Evolutionary conservation across 30 jellyfish, hydroid and myxozoan genomes (phyloP), one percentile per base, ranked within the genome.

Genomic region (Chironex yamaguchii): DNA sequence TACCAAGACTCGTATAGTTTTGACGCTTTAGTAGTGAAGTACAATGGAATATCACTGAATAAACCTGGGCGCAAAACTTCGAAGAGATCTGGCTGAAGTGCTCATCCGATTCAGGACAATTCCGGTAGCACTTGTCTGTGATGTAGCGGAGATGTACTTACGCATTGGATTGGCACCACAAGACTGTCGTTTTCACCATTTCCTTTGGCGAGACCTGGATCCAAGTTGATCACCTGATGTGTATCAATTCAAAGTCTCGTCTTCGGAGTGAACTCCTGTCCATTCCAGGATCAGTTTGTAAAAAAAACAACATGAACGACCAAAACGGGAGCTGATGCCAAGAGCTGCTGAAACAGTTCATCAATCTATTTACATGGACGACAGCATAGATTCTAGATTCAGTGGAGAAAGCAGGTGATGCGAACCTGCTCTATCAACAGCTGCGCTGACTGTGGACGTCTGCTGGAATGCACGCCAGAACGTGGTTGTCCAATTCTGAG

Each of bases 401-500:
- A 30, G 73, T 62, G 25, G 12, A 29, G 34, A 84, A 42, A 34
- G 91, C 4, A 29, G 79, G 73, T 50, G 35, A 30, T 48, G 87
- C 76, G 1, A 77, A 76, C 76, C 50, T 29, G 31, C 58, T 42
- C 35, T 71, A 84, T 53, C 34, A 71, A 0, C 95, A 88, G 85
- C 82, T 77, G 62, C 17, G 13, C 58, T 6, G 17, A 42, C 58
- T 42, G 58, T 76, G 89, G 95, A 66, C 54, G 13, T 33, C 23
- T 27, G 93, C 82, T 21, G 93, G 95, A 29, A 68, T 89, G 97
- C 91, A 81, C 32, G 92, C 96, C n/a, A 62, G 96, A 9, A 87
- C 67, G 26, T 77, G 85, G 97, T 62, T 79, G 22, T 89, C 90
- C n/a, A 81, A 81, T 67, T 89, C 96, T 4, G 1, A 29, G 64